These are phyloP conservation scores for Trididemnum clinides DNA, from an alignment of 23 tunicate genomes.

Conservation along the genomic window DNA sequence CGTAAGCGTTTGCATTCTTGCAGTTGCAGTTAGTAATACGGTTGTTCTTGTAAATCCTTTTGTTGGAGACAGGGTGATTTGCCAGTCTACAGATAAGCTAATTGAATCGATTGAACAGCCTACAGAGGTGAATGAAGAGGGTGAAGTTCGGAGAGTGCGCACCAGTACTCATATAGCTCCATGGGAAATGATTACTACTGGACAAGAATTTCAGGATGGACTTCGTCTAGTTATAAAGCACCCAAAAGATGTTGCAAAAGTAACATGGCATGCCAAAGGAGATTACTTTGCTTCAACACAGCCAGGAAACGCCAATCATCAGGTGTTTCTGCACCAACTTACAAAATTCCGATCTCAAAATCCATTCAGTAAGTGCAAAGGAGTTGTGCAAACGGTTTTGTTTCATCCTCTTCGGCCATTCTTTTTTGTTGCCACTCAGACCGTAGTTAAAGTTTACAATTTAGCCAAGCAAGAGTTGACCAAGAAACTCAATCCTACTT, in stretches of 20 bases:
- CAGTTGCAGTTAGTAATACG: conserved; percentile 56
- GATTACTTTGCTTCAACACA: conserved; percentile 85
- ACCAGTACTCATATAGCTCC: conserved; percentile 29
- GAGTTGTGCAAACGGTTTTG: conserved; percentile 72
- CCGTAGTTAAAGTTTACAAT: conserved; percentile 70
- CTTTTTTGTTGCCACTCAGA: conserved; percentile 86
- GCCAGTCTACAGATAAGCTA: conserved; percentile 74
- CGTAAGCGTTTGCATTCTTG: conserved; percentile 69
- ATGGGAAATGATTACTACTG: conserved; percentile 61
- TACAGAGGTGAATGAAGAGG: conserved; percentile 40
- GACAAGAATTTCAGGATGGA: conserved; percentile 69
- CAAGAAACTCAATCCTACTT: conserved; percentile 68
- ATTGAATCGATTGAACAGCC: conserved; percentile 53
- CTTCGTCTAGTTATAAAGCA: conserved; percentile 61
- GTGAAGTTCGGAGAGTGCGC: neutral
- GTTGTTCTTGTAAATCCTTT: conserved; percentile 77
- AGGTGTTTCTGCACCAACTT: conserved; percentile 84
- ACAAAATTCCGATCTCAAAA: conserved; percentile 69
- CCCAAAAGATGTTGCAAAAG: conserved; percentile 75
- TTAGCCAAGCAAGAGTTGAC: conserved; percentile 72
- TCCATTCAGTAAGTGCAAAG: conserved; percentile 89
- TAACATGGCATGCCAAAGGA: conserved; percentile 91
- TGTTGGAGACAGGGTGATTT: conserved; percentile 77
- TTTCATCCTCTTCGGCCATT: conserved; percentile 93
- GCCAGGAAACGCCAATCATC: conserved; percentile 78